Percentiles rank a stretch among this genome's conserved stretches.
Evolutionary conservation across 1,140 invertebrate genomes (phyloP).

Genomic region (Bombus waltoni): DNA sequence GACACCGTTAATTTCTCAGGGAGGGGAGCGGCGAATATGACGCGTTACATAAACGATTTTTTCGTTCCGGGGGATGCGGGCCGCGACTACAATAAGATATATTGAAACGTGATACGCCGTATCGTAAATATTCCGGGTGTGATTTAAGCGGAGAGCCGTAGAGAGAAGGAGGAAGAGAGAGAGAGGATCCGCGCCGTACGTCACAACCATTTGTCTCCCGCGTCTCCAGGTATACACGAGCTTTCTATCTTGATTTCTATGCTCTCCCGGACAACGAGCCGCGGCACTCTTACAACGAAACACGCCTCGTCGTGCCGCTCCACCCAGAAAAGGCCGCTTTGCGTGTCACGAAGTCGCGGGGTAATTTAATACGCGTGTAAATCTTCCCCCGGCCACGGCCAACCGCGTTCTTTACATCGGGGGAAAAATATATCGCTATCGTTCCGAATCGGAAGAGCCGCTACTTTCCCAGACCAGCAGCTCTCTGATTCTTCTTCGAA

Average conservation of each 20-base stretch:
- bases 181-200: conserved; percentile 65
- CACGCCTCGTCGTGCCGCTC: conserved; percentile 59
- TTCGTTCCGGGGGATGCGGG: conserved; percentile 50
- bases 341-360: conserved; percentile 70
- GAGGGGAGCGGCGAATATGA: conserved; percentile 51
- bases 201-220: conserved; percentile 71
- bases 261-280: conserved; percentile 61
- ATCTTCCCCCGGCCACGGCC: conserved; percentile 48
- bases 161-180: conserved; percentile 34
- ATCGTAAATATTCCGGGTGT: conserved; percentile 70
- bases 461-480: conserved; percentile 44
- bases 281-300: conserved; percentile 64
- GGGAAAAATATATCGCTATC: conserved; percentile 64
- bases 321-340: conserved; percentile 62
- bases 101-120: conserved; percentile 69
- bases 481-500: neutral
- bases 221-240: conserved; percentile 67
- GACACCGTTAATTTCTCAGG: conserved; percentile 16
- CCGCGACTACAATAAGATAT: conserved; percentile 67
- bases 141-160: conserved; percentile 61
- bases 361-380: conserved; percentile 72
- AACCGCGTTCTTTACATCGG: conserved; percentile 49
- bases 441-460: conserved; percentile 58
- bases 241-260: conserved; percentile 73
- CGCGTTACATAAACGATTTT: conserved; percentile 67